Evolutionary conservation across 2,113 vertebrate species (phyloP), one percentile per base, ranked within the genome.

Genomic region (Synodontis membranacea): DNA sequence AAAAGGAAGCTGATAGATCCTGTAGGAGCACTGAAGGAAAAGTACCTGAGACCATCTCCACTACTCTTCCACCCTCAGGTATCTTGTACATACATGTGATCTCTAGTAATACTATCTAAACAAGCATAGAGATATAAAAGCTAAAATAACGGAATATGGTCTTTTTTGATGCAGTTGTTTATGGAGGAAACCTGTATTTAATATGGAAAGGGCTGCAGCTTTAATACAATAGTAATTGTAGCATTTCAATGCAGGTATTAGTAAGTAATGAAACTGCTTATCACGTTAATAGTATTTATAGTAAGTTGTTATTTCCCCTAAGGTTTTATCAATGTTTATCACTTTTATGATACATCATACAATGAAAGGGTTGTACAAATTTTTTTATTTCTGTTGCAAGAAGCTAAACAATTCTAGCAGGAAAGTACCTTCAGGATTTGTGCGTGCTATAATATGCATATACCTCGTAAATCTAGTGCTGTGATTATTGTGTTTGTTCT

Each of bases 1-100:
- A 99, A 99, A 95, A 98, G 97, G 96, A 99, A 99, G 95, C 95
- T 99, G 95, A 94, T 97, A 0, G 98, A 98, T 92, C 97, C 98
- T 31, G 96, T 99, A 90, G 97, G 97, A 88, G 96, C 96, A 92
- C 95, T 99, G 87, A 99, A 99, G 93, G 98, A 99, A 93, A 99
- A 98, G 92, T 98, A 97, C 92, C 95, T 99, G 91, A 94, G 97
- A 87, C 97, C 98, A 0, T 96, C 97, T 50, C 96, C 97, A 0
- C 94, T 99, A 90, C 96, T 99, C 28, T 98, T 98, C 88, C 98
- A 99, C 92, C 97, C 98, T 85, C 98, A 99, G 98, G 98, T 99
- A 95, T 62, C 68, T 75, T n/a, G 79, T n/a, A 46, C 25, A 46
- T 48, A 83, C 39, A 80, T 82, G 3, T 10, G n/a, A 58, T 81